phyloP scores from a whole-genome alignment of 1,140 invertebrate genomes.

The Drosophila chauvacae region DNA sequence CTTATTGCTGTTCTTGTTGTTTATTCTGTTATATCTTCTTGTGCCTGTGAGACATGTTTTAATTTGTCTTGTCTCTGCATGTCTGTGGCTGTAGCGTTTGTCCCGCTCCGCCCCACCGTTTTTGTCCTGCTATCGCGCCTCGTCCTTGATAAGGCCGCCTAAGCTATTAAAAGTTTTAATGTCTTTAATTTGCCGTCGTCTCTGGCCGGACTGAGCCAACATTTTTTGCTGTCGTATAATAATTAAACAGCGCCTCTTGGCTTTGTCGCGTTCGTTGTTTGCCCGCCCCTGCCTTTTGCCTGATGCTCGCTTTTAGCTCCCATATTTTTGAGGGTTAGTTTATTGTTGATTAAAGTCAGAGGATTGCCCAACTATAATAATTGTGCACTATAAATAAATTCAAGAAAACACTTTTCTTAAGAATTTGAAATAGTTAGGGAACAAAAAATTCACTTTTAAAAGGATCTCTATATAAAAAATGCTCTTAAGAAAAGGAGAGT shows the following conservation, averaged over 20 bases:
- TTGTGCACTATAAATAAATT: not conserved
- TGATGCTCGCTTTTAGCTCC: constrained; percentile 9
- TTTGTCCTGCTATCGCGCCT: constrained; percentile 4
- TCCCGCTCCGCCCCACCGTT: not conserved
- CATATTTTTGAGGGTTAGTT: constrained; percentile 46
- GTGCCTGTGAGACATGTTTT: constrained; percentile 60
- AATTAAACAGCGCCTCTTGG: constrained; percentile 64
- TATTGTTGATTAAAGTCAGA: constrained; percentile 55
- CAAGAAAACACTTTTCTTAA: too few relatives aligned
- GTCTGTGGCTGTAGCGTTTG: constrained; percentile 16
- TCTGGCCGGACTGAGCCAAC: constrained; percentile 26
- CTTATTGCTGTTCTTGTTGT: constrained; percentile 29
- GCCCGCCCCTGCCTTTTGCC: not conserved
- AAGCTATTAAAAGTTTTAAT: constrained; percentile 76
- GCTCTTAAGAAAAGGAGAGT: not conserved
- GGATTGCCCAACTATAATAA: constrained; percentile 19
- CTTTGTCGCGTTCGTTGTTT: constrained; percentile 40
- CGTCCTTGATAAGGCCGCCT: constrained; percentile 64
- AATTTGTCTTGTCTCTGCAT: constrained; percentile 60
- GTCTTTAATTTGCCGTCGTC: constrained; percentile 36
- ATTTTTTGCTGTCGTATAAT: constrained; percentile 44
- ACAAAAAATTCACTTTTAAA: not conserved
- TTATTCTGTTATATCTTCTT: constrained; percentile 56
- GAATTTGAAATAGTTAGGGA: not conserved
- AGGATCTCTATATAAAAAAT: too few relatives aligned